phyloP scores from a whole-genome alignment of 2,888 invertebrate genomes.

The Agriopis marginaria region DNA sequence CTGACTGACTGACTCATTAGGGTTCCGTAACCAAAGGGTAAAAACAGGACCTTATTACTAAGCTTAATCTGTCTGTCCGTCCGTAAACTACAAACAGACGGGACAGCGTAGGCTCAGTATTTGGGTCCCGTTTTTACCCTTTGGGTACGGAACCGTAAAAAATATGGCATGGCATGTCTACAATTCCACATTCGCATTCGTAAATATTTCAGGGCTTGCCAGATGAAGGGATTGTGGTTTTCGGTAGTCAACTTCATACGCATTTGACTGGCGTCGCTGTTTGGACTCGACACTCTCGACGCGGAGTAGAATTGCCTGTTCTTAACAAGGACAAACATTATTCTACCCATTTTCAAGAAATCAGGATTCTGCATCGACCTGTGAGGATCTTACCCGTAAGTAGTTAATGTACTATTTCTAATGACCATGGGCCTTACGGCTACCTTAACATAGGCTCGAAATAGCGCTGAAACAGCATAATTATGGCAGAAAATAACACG shows the following conservation, averaged over 20 bases:
- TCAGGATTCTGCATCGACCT: constrained; percentile 92
- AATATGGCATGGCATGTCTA: neutral
- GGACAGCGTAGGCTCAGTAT: no score
- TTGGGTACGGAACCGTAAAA: no score
- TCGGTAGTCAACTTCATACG: constrained; percentile 98
- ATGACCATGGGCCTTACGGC: no score
- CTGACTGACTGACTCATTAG: no score
- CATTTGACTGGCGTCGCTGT: constrained; percentile 96
- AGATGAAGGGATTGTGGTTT: constrained; percentile 93
- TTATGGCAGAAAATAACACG: no score
- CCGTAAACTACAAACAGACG: no score
- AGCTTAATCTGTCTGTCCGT: no score
- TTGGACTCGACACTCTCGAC: constrained; percentile 93
- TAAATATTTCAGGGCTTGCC: constrained; percentile 89
- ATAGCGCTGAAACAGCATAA: no score
- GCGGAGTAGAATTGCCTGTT: constrained; percentile 92
- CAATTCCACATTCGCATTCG: neutral
- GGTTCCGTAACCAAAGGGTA: no score
- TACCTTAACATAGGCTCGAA: no score
- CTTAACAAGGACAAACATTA: constrained; percentile 98
- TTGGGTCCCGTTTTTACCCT: no score
- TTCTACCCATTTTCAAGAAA: constrained; percentile 99
- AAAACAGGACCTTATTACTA: no score
- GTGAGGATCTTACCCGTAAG: constrained; percentile 93
- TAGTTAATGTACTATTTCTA: neutral